These are phyloP conservation scores for Petromus typicus DNA, from an alignment of 2,113 vertebrate genomes.

Conservation along the genomic window DNA sequence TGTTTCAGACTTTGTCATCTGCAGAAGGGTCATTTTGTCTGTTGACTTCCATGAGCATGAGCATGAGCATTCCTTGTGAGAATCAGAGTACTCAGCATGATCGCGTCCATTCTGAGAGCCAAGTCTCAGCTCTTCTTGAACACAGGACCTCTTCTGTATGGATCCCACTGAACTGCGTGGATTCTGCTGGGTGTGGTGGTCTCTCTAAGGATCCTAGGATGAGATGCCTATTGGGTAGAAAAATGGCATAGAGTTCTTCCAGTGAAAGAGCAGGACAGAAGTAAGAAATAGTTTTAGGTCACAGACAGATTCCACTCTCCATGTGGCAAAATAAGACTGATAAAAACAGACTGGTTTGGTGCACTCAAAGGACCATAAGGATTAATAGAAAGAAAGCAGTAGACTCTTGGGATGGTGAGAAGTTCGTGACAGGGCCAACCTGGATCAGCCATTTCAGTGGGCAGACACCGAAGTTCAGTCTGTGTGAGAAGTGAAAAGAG, in stretches of 20 bases:
- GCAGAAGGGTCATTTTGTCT: slow-evolving; percentile 24
- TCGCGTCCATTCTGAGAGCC: background rate
- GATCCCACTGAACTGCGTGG: background rate
- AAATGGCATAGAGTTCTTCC: background rate
- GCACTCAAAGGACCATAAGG: background rate
- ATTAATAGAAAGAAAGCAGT: background rate
- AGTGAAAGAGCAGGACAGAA: background rate
- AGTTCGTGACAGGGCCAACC: background rate
- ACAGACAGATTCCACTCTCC: background rate
- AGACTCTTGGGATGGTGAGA: background rate
- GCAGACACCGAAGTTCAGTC: background rate
- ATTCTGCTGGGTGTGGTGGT: background rate
- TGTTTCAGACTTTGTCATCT: slow-evolving; percentile 15
- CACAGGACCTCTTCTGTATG: background rate
- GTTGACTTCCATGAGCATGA: slow-evolving; percentile 32
- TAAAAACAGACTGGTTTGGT: background rate
- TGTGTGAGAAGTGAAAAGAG: background rate
- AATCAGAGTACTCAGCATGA: slow-evolving; percentile 28
- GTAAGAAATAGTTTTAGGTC: background rate
- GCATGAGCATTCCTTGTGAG: slow-evolving; percentile 32
- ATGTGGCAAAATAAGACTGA: background rate
- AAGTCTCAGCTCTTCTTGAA: background rate
- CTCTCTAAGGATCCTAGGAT: background rate
- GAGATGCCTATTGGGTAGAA: background rate
- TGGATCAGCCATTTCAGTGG: background rate